These are phyloP conservation scores for Drosophila carrolli DNA, from an alignment of 1,140 invertebrate species.

Conservation along the genomic window DNA sequence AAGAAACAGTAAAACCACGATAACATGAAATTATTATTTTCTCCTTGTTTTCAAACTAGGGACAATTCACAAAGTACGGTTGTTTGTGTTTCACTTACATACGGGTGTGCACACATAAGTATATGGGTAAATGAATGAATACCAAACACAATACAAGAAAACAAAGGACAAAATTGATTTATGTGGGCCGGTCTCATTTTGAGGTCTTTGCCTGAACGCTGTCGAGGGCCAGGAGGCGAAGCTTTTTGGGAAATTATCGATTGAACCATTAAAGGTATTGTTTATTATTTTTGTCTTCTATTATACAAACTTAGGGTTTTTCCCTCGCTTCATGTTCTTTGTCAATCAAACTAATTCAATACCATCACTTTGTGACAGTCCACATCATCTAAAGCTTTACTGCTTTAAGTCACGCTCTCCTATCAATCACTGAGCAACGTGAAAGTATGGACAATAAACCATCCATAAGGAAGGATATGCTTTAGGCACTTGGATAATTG, in stretches of 20 bases:
- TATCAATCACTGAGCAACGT: constrained; percentile 12
- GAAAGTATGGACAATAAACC: too few relatives aligned
- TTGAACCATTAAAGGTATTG: constrained; percentile 36
- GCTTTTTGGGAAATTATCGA: constrained; percentile 66
- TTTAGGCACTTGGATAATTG: neutral
- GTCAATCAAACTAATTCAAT: constrained; percentile 12
- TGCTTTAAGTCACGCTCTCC: neutral
- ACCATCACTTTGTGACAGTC: constrained; percentile 11
- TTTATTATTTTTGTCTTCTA: constrained; percentile 3
- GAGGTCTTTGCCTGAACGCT: neutral
- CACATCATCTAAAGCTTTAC: neutral
- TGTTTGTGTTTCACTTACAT: constrained; percentile 10
- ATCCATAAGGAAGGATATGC: neutral
- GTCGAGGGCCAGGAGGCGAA: constrained; percentile 6
- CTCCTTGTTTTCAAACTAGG: constrained; percentile 7
- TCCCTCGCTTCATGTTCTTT: constrained; percentile 1
- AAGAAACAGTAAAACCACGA: neutral
- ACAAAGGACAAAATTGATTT: constrained; percentile 65
- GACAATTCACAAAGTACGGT: constrained; percentile 35
- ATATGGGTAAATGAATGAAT: constrained; percentile 43
- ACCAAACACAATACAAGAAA: constrained; percentile 37
- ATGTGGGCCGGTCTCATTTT: constrained; percentile 30
- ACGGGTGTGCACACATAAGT: constrained; percentile 15
- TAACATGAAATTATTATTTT: constrained; percentile 33
- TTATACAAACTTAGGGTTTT: neutral